Conservation (phyloP, 2,797 vertebrate genomes). For the Centroberyx gerrardi region DNA sequence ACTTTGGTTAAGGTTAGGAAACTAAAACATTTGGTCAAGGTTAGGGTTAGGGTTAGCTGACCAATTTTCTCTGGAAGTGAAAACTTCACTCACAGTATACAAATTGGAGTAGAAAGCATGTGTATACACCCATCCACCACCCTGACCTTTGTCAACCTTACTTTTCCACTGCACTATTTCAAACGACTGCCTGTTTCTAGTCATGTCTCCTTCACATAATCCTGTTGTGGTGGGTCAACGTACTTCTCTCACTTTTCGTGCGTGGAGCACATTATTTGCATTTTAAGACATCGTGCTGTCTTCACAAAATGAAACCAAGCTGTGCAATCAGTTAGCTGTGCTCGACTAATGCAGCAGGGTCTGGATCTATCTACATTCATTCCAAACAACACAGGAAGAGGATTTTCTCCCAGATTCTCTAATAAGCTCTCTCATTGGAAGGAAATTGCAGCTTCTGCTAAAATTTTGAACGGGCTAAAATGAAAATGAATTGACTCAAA, state of each 20-base stretch:
- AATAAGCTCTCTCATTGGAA: too few species aligned
- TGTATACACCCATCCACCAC: background rate
- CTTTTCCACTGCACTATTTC: too few species aligned
- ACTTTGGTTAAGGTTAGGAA: background rate
- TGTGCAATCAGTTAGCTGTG: background rate
- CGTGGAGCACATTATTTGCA: background rate
- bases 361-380: background rate
- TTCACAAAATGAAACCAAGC: background rate
- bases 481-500: background rate
- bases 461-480: background rate
- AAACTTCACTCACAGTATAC: background rate
- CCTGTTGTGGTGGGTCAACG: background rate
- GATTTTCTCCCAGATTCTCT: too few species aligned
- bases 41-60: slow-evolving; percentile 1
- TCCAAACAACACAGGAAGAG: background rate
- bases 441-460: too few species aligned
- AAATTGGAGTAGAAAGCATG: background rate
- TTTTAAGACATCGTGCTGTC: background rate
- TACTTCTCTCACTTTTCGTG: background rate
- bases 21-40: slow-evolving; percentile 18
- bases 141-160: too few species aligned
- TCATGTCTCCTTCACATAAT: background rate
- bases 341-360: background rate
- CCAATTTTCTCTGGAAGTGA: slow-evolving; percentile 4
- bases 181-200: too few species aligned